Base-by-base conservation (phyloP, 2,888 invertebrate genomes). In the Clitarchus hookeri region DNA sequence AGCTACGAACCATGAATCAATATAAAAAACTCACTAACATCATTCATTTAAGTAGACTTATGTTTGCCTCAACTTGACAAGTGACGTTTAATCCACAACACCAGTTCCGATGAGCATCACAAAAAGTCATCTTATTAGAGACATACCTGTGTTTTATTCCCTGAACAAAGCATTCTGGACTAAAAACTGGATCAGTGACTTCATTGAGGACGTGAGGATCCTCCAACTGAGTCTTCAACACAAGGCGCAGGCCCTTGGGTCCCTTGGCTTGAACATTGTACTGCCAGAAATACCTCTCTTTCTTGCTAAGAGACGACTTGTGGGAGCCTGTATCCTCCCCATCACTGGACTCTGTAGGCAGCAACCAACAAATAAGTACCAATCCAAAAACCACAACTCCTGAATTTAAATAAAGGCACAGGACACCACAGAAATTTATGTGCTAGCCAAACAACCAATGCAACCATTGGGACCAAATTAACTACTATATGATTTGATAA, bases 231-330 rank as follows among this genome's bases (percentile, higher is more conserved):
- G 96, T 95, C 91, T 97, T 96, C 89, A 97, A 93, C 84, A 97
- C 95, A 88, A 98, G 93, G 88, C 98, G 93, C 91, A 98, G 97
- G 80, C 98, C 98, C 92, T 99, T 98, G 9, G 99, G 98, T 1
- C 99, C 98, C 92, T 99, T 98, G 0, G 98, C 97, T 92, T 99
- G 99, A 0, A 98, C 98, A 93, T 99, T 99, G 91, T 99, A 99
- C 91, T 99, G 99, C 99, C 99, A 99, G 91, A 99, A 99, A 92
- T 94, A 98, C 87, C 96, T 94, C 90, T 98, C 97, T 89, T 95
- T 96, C 91, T 96, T 97, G 85, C 89, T 89, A 85, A 86, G 88
- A 85, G 87, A 89, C 88, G 84, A 88, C 23, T 44, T 27, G 79
- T 48, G 87, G 85, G n/a, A 87, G 27, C 84, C n/a, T 16, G 88